Percentiles rank a stretch among this genome's conserved stretches.
Evolutionary conservation across 2,888 invertebrate genomes (phyloP).

Genomic region (Druceiella hillmani): DNA sequence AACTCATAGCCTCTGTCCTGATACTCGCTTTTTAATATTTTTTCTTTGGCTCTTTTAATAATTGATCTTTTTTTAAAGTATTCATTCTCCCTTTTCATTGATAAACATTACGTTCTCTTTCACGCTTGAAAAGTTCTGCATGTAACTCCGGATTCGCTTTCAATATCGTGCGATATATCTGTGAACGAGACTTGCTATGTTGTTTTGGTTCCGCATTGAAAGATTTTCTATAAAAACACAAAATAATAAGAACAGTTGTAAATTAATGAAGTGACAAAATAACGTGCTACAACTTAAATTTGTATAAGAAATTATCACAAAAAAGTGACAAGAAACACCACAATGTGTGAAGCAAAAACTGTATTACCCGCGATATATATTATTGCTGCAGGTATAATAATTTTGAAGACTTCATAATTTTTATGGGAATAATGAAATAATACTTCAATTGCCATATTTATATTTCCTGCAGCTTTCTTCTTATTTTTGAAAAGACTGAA

Average conservation of each 20-base stretch:
- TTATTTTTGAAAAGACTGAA: background rate
- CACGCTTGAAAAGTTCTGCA: background rate
- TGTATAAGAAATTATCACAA: background rate
- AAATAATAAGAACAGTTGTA: background rate
- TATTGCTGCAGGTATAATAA: background rate
- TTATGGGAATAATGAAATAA: background rate
- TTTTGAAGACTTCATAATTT: background rate
- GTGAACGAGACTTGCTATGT: background rate
- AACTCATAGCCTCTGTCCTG: background rate
- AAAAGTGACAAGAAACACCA: constrained; percentile 1
- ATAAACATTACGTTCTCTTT: background rate
- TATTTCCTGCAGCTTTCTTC: background rate
- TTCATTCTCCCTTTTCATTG: background rate
- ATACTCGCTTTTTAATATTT: background rate
- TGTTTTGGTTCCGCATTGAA: background rate
- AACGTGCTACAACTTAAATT: background rate
- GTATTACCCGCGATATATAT: background rate
- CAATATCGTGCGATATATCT: background rate
- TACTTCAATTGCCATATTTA: background rate
- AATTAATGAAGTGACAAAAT: background rate
- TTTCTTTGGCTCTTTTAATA: background rate
- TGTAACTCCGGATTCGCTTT: background rate
- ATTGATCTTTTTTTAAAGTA: background rate
- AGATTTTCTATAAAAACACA: background rate
- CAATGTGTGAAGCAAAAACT: background rate